Conservation (phyloP, 2,113 vertebrate genomes). For the Elanus axillaris region DNA sequence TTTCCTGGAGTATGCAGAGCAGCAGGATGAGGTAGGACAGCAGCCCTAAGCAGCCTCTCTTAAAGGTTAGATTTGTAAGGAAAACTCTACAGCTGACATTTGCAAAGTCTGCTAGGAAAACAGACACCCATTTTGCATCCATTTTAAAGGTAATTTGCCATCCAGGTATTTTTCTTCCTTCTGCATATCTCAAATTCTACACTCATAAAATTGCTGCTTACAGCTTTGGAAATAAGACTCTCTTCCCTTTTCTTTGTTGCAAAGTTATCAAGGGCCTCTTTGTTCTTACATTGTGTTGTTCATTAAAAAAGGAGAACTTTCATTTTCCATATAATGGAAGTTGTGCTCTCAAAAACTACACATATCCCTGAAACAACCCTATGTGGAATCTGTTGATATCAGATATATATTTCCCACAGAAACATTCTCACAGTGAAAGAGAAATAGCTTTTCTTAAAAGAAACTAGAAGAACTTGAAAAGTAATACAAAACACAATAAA, state of each 20-base stretch:
- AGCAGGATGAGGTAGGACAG: neutral
- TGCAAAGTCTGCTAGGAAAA: neutral
- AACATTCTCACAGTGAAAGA: neutral
- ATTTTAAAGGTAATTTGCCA: neutral
- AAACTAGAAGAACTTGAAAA: slow-evolving; percentile 21
- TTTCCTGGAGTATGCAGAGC: neutral
- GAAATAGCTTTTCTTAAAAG: slow-evolving; percentile 49
- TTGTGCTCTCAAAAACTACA: slow-evolving; percentile 2
- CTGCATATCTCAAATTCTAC: neutral
- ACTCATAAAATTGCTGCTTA: neutral
- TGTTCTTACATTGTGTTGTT: neutral
- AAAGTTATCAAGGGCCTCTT: slow-evolving; percentile 15
- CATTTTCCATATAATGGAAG: neutral
- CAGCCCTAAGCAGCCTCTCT: neutral
- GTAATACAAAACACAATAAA: slow-evolving; percentile 37
- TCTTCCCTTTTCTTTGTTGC: neutral
- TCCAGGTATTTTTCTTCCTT: neutral
- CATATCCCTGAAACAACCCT: neutral
- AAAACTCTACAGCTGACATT: neutral
- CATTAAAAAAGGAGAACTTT: slow-evolving; percentile 12
- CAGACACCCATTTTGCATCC: neutral
- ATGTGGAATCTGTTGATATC: neutral
- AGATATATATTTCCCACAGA: neutral
- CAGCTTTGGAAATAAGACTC: neutral
- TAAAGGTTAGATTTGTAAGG: neutral